A percentile compares a stretch with the other conserved stretches of the same genome.
phyloP scores from a whole-genome alignment of 1,140 invertebrate species.

The Penaeus japonicus region DNA sequence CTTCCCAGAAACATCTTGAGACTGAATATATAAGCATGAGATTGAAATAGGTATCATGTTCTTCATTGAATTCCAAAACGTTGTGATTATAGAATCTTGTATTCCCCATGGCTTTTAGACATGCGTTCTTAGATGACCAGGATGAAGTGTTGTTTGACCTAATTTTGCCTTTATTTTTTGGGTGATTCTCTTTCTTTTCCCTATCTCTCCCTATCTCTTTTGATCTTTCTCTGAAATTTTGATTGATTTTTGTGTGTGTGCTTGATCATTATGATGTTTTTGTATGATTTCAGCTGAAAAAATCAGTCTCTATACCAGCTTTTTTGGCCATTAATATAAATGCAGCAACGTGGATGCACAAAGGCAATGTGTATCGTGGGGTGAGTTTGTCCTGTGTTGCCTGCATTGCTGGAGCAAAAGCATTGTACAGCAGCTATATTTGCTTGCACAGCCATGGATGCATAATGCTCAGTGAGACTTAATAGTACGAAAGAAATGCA shows the following conservation, averaged over 20 bases:
- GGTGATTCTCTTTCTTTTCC: too few relatives aligned
- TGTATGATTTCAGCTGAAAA: constrained; percentile 33
- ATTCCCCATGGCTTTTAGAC: too few relatives aligned
- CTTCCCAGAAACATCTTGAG: too few relatives aligned
- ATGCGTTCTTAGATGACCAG: too few relatives aligned
- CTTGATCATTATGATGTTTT: neutral
- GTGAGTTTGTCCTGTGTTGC: constrained; percentile 7
- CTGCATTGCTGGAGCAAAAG: neutral
- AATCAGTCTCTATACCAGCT: constrained; percentile 10
- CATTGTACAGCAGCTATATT: neutral
- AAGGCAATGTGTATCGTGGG: constrained; percentile 37
- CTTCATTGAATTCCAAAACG: too few relatives aligned
- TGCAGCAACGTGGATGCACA: constrained; percentile 20
- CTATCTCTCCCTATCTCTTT: too few relatives aligned
- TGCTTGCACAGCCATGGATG: constrained; percentile 11
- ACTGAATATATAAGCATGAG: too few relatives aligned
- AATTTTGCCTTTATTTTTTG: too few relatives aligned
- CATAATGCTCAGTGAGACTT: neutral
- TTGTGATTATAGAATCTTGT: too few relatives aligned
- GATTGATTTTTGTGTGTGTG: neutral
- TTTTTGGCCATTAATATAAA: constrained; percentile 28
- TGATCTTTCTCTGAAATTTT: neutral
- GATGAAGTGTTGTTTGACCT: too few relatives aligned
- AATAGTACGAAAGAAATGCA: too few relatives aligned
- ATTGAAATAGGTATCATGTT: too few relatives aligned